Conservation (phyloP, 2,888 invertebrate species). For the Melanotus villosus region DNA sequence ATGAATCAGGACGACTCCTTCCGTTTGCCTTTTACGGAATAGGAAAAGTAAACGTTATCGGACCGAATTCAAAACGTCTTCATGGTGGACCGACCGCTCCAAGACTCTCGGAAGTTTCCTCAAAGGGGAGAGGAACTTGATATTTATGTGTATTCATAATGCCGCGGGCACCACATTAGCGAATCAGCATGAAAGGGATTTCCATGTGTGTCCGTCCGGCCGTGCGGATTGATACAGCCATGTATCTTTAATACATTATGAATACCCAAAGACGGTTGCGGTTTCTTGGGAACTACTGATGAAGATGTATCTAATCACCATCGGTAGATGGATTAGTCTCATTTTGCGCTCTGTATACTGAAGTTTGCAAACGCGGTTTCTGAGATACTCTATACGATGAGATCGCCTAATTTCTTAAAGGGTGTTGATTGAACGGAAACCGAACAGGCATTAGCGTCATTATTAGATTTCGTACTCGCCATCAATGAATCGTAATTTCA, state of each 20-base stretch:
- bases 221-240: slow-evolving; percentile 51
- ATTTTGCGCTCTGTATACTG: slow-evolving; percentile 35
- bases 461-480: slow-evolving; percentile 34
- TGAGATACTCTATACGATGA: slow-evolving; percentile 29
- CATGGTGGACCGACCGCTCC: neutral
- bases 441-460: slow-evolving; percentile 32
- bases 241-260: slow-evolving; percentile 51
- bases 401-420: slow-evolving; percentile 43
- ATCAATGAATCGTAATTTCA: neutral
- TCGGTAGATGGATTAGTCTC: slow-evolving; percentile 46
- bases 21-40: neutral
- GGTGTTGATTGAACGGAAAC: slow-evolving; percentile 40
- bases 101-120: slow-evolving; percentile 47
- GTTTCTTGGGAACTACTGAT: slow-evolving; percentile 52
- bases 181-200: slow-evolving; percentile 55
- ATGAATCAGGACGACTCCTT: too few relatives aligned
- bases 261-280: slow-evolving; percentile 51
- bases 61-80: neutral
- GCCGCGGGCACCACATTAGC: slow-evolving; percentile 54
- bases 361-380: slow-evolving; percentile 39
- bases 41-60: neutral
- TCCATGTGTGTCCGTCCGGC: slow-evolving; percentile 56
- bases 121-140: slow-evolving; percentile 52
- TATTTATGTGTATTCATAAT: slow-evolving; percentile 55
- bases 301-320: slow-evolving; percentile 47